Conservation (phyloP, 2,797 vertebrate genomes). For the Hypotaenidia okinawae region DNA sequence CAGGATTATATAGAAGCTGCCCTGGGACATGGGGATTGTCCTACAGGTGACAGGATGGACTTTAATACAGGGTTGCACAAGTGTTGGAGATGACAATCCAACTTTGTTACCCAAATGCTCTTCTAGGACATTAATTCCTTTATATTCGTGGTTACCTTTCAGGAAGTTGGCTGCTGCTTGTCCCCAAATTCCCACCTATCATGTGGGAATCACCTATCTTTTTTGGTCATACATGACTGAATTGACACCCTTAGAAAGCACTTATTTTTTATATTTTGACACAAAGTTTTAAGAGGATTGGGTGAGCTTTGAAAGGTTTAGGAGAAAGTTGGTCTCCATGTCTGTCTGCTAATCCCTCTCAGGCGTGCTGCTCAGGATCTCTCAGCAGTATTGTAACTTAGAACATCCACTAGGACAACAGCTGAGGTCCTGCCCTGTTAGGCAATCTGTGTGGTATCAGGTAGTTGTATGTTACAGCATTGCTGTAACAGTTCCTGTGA, state of each 20-base stretch:
- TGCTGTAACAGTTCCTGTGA: background rate
- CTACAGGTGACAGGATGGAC: background rate
- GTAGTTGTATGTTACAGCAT: background rate
- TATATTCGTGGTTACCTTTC: background rate
- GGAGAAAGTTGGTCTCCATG: background rate
- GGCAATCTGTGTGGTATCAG: background rate
- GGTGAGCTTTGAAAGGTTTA: background rate
- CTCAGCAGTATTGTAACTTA: background rate
- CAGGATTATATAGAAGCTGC: background rate
- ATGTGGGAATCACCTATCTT: background rate
- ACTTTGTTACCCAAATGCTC: background rate
- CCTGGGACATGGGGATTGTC: slow-evolving; percentile 27
- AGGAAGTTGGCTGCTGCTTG: background rate
- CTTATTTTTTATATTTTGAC: background rate
- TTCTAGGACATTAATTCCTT: background rate
- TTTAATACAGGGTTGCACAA: background rate
- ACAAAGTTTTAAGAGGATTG: background rate
- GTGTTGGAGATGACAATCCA: background rate
- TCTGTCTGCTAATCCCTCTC: background rate
- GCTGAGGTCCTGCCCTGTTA: background rate
- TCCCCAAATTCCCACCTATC: background rate
- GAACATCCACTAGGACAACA: background rate
- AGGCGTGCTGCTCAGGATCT: background rate
- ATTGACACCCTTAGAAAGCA: background rate
- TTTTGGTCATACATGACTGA: background rate